phyloP scores from a whole-genome alignment of 1,140 invertebrate species.

The Drosophila navojoa region DNA sequence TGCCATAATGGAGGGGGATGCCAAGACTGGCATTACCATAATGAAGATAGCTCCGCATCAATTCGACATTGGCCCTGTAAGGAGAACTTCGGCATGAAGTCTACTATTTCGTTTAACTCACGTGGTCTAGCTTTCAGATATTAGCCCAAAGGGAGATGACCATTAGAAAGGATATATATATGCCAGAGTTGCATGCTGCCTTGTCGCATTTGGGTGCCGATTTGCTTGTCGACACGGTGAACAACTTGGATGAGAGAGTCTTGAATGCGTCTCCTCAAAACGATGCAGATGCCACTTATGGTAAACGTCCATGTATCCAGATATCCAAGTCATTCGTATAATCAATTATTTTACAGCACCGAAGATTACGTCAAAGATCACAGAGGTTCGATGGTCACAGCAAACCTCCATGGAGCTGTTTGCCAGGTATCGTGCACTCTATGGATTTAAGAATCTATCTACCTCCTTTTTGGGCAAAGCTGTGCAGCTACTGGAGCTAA shows the following conservation, averaged over 20 bases:
- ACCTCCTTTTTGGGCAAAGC: constrained; percentile 86
- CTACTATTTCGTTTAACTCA: neutral
- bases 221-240: constrained; percentile 87
- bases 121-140: constrained; percentile 85
- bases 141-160: constrained; percentile 87
- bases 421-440: constrained; percentile 88
- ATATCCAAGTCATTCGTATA: constrained; percentile 2
- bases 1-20: constrained; percentile 91
- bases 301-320: constrained; percentile 83
- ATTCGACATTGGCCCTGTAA: constrained; percentile 92
- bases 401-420: constrained; percentile 87
- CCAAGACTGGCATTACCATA: constrained; percentile 92
- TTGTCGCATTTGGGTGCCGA: constrained; percentile 89
- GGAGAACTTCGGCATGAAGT: constrained; percentile 14
- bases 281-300: constrained; percentile 87
- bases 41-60: constrained; percentile 94
- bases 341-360: constrained; percentile 85
- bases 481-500: constrained; percentile 87
- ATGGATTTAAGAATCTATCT: constrained; percentile 86
- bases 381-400: constrained; percentile 87
- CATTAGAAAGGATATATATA: constrained; percentile 87
- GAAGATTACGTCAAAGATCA: constrained; percentile 87
- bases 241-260: constrained; percentile 86
- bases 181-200: constrained; percentile 87
- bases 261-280: constrained; percentile 86